Base-by-base conservation (phyloP, 2,797 vertebrate species). In the Catharus ustulatus region DNA sequence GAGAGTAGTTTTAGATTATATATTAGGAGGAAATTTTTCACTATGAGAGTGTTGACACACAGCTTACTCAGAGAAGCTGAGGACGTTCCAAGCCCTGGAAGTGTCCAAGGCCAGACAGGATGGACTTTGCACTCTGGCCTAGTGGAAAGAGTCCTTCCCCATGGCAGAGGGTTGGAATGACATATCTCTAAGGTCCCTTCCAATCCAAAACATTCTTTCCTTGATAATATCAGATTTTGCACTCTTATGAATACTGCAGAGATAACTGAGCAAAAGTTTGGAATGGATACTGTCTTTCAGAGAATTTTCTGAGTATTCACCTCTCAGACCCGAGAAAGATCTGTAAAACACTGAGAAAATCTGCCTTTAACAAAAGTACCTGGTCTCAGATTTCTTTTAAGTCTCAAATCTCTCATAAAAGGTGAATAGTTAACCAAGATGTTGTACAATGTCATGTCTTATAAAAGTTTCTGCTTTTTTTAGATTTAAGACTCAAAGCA, bases 391-490 rank as follows among this genome's bases (percentile, higher is more conserved):
- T 54, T 89, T 84, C 45, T 38, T 78, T 87, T 58, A 69, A 27
- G 57, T 52, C 32, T 64, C 55, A 72, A 71, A 40, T 64, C 29
- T 45, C 64, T 72, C 38, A 38, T 59, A 52, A 52, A 87, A 96
- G 62, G 4, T 40, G 36, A 89, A 76, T 8, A 29, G 24, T 52
- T 43, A 76, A 71, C 11, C 4, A 76, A 63, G 30, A 58, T 30
- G 3, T 2, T 19, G 4, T 23, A 84, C 4, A 82, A 67, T 1
- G 0, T 40, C 27, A 43, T 1, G 1, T 72, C 61, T 59, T 51
- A 62, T 14, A 29, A 61, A 81, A n/a, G 13, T 11, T 52, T 66
- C 27, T 45, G 8, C 5, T 64, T 82, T 83, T 76, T 51, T 9
- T 51, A 89, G n/a, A 58, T 34, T 66, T 87, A 36, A 78, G 49